Evolutionary conservation across 1,140 invertebrate species (phyloP).

Genomic region (Drosophila lacteicornis): DNA sequence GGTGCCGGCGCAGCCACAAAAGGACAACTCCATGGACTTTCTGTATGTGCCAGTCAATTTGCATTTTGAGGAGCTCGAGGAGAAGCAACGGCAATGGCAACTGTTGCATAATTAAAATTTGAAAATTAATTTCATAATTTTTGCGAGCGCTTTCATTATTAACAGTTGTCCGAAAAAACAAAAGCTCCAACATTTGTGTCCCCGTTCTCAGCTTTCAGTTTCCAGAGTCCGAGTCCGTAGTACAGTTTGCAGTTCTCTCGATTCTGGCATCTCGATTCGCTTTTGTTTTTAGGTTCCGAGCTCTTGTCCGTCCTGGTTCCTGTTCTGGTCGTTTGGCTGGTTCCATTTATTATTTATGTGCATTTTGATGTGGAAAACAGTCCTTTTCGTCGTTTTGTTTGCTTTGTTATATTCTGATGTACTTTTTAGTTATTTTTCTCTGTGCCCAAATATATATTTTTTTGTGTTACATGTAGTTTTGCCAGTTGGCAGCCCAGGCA

Average conservation of each 20-base stretch:
- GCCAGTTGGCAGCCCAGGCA: constrained; percentile 33
- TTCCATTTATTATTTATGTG: constrained; percentile 83
- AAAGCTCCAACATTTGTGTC: constrained; percentile 52
- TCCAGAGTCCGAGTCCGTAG: no score
- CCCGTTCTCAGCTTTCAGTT: constrained; percentile 1
- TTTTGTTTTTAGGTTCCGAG: constrained; percentile 42
- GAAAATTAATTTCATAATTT: constrained; percentile 82
- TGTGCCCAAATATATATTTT: constrained; percentile 18
- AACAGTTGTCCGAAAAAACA: constrained; percentile 63
- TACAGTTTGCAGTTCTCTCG: constrained; percentile 5
- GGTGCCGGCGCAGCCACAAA: constrained; percentile 22
- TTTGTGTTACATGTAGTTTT: constrained; percentile 45
- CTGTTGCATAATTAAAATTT: constrained; percentile 81
- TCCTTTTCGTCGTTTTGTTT: constrained; percentile 54
- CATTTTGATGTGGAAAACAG: constrained; percentile 78
- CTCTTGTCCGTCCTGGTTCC: constrained; percentile 50
- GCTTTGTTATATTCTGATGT: constrained; percentile 26
- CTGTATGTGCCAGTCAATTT: constrained; percentile 58
- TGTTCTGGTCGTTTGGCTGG: constrained; percentile 57
- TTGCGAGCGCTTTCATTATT: constrained; percentile 66
- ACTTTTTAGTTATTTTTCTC: constrained; percentile 25
- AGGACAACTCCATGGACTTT: constrained; percentile 24
- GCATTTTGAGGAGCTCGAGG: constrained; percentile 55
- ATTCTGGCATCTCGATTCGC: constrained; percentile 28
- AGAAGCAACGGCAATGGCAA: constrained; percentile 26